Conservation (phyloP, 2,797 vertebrate genomes). For the Sus cebifrons region DNA sequence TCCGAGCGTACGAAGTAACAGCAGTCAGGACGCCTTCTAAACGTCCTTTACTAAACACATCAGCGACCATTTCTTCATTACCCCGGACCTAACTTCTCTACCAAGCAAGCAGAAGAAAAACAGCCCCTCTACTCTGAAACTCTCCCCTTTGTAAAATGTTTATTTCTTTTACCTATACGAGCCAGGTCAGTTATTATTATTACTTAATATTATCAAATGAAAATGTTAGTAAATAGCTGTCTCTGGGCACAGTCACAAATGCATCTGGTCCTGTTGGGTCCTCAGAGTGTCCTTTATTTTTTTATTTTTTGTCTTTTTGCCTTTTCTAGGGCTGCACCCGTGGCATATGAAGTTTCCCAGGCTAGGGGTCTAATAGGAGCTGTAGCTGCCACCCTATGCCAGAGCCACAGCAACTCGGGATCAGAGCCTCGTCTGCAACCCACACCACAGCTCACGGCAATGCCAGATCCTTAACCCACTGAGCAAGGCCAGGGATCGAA, state of each 20-base stretch:
- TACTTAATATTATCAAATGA: background rate
- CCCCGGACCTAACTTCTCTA: background rate
- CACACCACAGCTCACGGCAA: too few relatives aligned
- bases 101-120: background rate
- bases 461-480: too few relatives aligned
- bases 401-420: too few relatives aligned
- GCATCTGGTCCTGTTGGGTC: background rate
- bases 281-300: too few relatives aligned
- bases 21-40: background rate
- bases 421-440: too few relatives aligned
- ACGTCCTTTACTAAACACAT: background rate
- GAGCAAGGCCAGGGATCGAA: too few relatives aligned
- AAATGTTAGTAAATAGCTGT: background rate
- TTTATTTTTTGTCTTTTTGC: too few relatives aligned
- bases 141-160: slow-evolving; percentile 5
- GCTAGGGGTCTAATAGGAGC: too few relatives aligned
- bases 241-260: background rate
- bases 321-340: too few relatives aligned
- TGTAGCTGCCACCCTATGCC: too few relatives aligned
- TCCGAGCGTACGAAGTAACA: background rate
- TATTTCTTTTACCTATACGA: slow-evolving; percentile 36
- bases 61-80: background rate
- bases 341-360: too few relatives aligned
- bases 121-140: background rate
- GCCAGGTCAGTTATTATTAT: background rate